These are phyloP conservation scores for Scyliorhinus canicula DNA, from an alignment of 2,797 vertebrate species.

Conservation along the genomic window DNA sequence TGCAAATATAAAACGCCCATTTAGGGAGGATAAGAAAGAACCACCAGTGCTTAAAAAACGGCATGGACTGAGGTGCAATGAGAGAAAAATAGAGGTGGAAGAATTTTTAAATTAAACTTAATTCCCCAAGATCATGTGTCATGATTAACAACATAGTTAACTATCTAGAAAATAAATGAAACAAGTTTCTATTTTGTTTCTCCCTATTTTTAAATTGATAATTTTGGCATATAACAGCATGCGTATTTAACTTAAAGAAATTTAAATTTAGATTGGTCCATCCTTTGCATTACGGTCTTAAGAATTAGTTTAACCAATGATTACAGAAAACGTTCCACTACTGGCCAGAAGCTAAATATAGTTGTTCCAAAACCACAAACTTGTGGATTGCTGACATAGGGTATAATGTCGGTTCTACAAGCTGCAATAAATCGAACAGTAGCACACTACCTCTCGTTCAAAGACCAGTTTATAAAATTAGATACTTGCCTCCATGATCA, in stretches of 20 bases:
- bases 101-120: not conserved
- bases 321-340: not conserved
- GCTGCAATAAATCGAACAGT: not conserved
- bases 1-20: not conserved
- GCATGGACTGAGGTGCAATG: not conserved
- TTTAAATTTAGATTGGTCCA: slow-evolving; percentile 10
- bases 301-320: not conserved
- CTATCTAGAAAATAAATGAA: not conserved
- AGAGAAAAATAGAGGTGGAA: not conserved
- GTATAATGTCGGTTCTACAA: not conserved
- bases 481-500: not conserved
- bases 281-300: not conserved
- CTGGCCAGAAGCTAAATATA: not conserved
- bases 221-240: not conserved
- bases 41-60: not conserved
- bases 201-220: not conserved
- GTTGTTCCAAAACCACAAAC: not conserved
- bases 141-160: not conserved
- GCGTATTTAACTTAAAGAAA: not conserved
- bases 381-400: not conserved
- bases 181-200: not conserved
- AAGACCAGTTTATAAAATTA: not conserved
- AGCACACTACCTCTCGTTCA: not conserved
- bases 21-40: not conserved
- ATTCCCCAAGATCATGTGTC: not conserved